Conservation (phyloP, 2,797 vertebrate genomes). For the Pseudochromis fuscus region DNA sequence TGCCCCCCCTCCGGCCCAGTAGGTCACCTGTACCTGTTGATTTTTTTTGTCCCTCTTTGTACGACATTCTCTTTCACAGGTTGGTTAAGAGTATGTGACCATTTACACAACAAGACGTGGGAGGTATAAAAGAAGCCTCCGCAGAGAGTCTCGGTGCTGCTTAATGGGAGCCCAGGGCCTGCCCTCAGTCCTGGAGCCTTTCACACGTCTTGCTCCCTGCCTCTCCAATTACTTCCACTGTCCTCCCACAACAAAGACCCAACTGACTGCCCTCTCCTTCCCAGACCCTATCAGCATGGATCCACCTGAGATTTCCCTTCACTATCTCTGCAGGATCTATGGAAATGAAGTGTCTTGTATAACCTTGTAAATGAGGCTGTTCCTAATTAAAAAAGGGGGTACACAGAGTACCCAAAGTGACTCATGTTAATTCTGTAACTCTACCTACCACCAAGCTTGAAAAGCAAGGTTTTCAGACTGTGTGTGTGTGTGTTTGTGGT, state of each 20-base stretch:
- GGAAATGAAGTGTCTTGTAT: slow-evolving; percentile 83
- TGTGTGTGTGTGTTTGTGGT: slow-evolving; percentile 82
- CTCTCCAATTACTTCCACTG: slow-evolving; percentile 87
- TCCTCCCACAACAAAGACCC: slow-evolving; percentile 84
- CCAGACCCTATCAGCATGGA: slow-evolving; percentile 83
- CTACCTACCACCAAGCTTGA: slow-evolving; percentile 83
- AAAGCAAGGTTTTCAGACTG: slow-evolving; percentile 86
- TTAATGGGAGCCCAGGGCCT: slow-evolving; percentile 81
- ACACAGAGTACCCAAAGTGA: slow-evolving; percentile 78
- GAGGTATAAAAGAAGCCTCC: slow-evolving; percentile 82
- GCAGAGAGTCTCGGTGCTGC: slow-evolving; percentile 74
- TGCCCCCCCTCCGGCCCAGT: slow-evolving; percentile 29
- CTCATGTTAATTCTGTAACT: slow-evolving; percentile 96
- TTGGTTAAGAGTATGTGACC: slow-evolving; percentile 76
- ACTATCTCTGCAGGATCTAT: slow-evolving; percentile 84
- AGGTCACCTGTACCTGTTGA: slow-evolving; percentile 62
- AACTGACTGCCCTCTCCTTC: slow-evolving; percentile 86
- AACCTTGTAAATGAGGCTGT: slow-evolving; percentile 82
- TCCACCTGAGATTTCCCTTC: slow-evolving; percentile 79
- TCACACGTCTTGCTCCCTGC: slow-evolving; percentile 83
- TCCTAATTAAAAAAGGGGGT: slow-evolving; percentile 80
- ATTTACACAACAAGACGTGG: slow-evolving; percentile 84
- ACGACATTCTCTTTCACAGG: slow-evolving; percentile 69
- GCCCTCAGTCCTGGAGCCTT: slow-evolving; percentile 81
- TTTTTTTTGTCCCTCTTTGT: slow-evolving; percentile 68